Evolutionary conservation across 1,140 invertebrate genomes (phyloP).

Genomic region (Mizuhopecten yessoensis): DNA sequence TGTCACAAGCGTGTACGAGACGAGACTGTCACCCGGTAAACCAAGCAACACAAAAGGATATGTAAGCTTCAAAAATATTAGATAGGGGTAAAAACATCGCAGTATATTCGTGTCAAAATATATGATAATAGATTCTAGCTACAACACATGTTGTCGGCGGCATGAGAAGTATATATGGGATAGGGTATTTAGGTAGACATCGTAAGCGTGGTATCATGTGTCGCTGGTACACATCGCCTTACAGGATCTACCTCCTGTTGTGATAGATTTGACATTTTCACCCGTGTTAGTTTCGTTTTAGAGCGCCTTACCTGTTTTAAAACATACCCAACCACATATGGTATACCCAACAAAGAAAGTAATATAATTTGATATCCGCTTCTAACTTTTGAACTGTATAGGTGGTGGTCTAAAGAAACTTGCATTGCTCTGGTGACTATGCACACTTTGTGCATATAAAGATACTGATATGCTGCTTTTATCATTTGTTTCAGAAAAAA

Average conservation of each 20-base stretch:
- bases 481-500: too few relatives aligned
- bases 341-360: background rate
- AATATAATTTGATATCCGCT: background rate
- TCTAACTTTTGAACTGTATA: background rate
- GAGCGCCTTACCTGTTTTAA: background rate
- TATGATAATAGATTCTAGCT: background rate
- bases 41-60: background rate
- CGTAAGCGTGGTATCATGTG: background rate
- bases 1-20: slow-evolving; percentile 20
- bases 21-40: background rate
- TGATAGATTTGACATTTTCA: background rate
- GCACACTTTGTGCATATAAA: too few relatives aligned
- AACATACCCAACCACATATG: background rate
- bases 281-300: background rate
- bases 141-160: background rate
- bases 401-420: background rate
- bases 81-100: background rate
- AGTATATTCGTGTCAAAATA: slow-evolving; percentile 29
- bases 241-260: background rate
- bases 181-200: background rate
- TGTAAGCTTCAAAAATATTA: background rate
- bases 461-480: too few relatives aligned
- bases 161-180: background rate
- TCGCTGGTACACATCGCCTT: background rate
- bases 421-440: too few relatives aligned